A percentile compares a stretch with the other conserved stretches of the same genome.
Conservation (phyloP, 1,140 invertebrate species). For the Lethrus apterus region DNA sequence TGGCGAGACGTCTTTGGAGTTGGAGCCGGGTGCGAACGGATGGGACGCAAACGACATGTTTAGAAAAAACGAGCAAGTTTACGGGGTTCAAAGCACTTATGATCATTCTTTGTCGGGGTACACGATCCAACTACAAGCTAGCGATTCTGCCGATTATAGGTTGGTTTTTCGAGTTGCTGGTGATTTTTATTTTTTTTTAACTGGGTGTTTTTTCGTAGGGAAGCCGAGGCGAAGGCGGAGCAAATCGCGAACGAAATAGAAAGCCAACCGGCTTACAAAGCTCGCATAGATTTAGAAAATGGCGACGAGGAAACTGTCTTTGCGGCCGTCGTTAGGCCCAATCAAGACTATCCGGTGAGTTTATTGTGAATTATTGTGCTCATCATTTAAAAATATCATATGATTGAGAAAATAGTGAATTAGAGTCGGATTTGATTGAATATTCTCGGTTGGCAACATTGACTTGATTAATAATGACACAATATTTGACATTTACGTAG, state of each 20-base stretch:
- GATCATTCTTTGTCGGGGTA: slow-evolving; percentile 78
- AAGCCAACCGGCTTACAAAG: slow-evolving; percentile 69
- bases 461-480: too few species aligned
- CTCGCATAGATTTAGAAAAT: slow-evolving; percentile 80
- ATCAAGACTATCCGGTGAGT: slow-evolving; percentile 16
- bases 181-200: neutral
- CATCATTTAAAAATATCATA: too few species aligned
- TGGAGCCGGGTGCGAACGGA: slow-evolving; percentile 72
- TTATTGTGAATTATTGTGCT: neutral
- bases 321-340: slow-evolving; percentile 60
- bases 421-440: too few species aligned
- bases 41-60: slow-evolving; percentile 96
- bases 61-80: slow-evolving; percentile 80
- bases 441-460: too few species aligned
- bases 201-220: slow-evolving; percentile 40
- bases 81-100: slow-evolving; percentile 77
- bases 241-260: slow-evolving; percentile 88
- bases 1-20: slow-evolving; percentile 52
- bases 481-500: too few species aligned
- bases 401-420: too few species aligned
- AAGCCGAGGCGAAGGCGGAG: slow-evolving; percentile 74
- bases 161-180: too few species aligned
- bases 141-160: slow-evolving; percentile 80
- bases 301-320: slow-evolving; percentile 84
- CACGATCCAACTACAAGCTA: slow-evolving; percentile 76